Conservation (phyloP, 2,797 vertebrate species). For the Onychomys torridus region DNA sequence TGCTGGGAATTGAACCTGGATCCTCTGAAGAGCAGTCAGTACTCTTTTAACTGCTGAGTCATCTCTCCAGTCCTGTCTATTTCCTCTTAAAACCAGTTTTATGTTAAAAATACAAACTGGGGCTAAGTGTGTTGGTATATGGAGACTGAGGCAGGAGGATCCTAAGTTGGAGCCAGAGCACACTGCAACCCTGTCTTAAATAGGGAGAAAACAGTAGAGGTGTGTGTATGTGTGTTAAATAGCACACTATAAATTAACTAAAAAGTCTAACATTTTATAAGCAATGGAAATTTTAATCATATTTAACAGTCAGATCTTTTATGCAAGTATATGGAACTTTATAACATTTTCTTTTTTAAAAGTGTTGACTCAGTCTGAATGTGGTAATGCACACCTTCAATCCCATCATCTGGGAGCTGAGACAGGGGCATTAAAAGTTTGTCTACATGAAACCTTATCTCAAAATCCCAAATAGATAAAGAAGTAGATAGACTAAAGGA, state of each 20-base stretch:
- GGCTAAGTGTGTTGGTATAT: not conserved
- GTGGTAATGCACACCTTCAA: not conserved
- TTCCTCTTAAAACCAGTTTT: constrained; percentile 41
- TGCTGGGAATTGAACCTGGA: not conserved
- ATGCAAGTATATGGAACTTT: constrained; percentile 24
- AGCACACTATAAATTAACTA: constrained; percentile 1
- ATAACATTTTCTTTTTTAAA: not conserved
- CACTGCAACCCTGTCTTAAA: not conserved
- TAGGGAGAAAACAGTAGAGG: not conserved
- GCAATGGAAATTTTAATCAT: not conserved
- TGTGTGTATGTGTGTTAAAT: not conserved
- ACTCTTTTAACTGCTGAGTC: not conserved
- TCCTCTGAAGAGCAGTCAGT: not conserved
- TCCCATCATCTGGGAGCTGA: not conserved
- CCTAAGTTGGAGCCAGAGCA: not conserved
- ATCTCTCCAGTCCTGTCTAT: not conserved
- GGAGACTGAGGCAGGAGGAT: not conserved
- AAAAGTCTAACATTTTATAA: constrained; percentile 40
- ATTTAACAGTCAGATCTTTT: constrained; percentile 55
- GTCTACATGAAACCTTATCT: not conserved
- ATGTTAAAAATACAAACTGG: constrained; percentile 43
- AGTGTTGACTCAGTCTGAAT: not conserved
- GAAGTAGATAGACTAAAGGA: not conserved
- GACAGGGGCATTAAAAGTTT: not conserved
- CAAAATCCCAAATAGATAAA: not conserved